Conservation (phyloP, 2,888 invertebrate species). For the Lasioglossum morio region DNA sequence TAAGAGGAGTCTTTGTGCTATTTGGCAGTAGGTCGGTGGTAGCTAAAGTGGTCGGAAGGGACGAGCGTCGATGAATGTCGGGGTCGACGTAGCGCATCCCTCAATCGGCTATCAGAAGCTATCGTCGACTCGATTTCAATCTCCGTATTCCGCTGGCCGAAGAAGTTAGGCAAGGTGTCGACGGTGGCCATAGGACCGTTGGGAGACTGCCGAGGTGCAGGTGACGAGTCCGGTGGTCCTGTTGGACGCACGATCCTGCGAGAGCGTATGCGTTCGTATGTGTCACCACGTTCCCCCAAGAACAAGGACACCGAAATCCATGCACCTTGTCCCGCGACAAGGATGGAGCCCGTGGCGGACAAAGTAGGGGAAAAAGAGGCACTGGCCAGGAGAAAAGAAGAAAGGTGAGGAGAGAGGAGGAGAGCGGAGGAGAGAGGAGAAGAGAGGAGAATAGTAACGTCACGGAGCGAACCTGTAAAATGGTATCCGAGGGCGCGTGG, state of each 20-base stretch:
- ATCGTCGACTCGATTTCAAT: conserved; percentile 47
- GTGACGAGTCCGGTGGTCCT: conserved; percentile 84
- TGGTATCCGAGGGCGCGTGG: conserved; percentile 80
- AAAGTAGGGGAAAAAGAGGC: conserved; percentile 33
- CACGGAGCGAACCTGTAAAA: conserved; percentile 74
- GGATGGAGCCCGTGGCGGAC: conserved; percentile 37
- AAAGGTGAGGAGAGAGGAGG: conserved; percentile 38
- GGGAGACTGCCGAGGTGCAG: conserved; percentile 77
- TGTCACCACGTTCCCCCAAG: conserved; percentile 58
- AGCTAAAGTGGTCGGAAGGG: not conserved
- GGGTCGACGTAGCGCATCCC: not conserved
- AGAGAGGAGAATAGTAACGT: conserved; percentile 51
- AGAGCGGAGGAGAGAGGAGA: conserved; percentile 48
- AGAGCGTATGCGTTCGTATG: conserved; percentile 53
- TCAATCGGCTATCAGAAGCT: conserved; percentile 28
- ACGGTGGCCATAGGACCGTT: conserved; percentile 75
- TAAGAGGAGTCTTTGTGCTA: not conserved
- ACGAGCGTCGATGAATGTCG: not conserved
- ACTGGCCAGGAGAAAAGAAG: conserved; percentile 20
- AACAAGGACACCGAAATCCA: conserved; percentile 49
- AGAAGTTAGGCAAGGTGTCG: conserved; percentile 76
- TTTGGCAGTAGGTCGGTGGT: not conserved
- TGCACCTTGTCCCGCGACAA: conserved; percentile 21
- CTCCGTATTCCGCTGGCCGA: conserved; percentile 24
- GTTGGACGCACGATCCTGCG: conserved; percentile 56